These are phyloP conservation scores for Elephantulus edwardii DNA, from an alignment of 2,113 vertebrate genomes.

Conservation along the genomic window DNA sequence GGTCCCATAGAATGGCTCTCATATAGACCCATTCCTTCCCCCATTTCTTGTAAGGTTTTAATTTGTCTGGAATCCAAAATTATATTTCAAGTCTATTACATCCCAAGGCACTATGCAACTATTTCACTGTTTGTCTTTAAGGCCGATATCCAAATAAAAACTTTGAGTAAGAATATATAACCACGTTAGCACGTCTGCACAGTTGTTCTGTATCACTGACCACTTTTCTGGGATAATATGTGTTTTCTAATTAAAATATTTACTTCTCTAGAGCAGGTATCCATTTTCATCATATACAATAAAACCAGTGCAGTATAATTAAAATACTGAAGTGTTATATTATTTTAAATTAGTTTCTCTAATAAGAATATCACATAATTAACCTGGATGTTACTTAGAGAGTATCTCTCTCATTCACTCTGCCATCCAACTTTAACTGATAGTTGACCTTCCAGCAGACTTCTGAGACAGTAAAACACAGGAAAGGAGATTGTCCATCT, in stretches of 20 bases:
- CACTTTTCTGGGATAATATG: background rate
- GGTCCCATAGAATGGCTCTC: background rate
- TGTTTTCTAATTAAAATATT: background rate
- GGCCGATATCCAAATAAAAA: background rate
- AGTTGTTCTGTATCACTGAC: background rate
- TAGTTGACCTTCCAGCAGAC: no score
- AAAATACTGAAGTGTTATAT: background rate
- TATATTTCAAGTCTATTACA: background rate
- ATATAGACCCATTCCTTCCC: background rate
- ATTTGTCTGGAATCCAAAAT: background rate
- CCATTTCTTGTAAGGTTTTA: background rate
- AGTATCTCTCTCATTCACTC: background rate
- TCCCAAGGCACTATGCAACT: background rate
- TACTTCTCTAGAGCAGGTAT: background rate
- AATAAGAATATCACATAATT: background rate
- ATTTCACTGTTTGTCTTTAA: background rate
- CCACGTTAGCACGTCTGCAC: background rate
- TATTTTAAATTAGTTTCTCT: background rate
- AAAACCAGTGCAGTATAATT: background rate
- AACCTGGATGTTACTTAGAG: background rate
- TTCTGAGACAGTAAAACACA: no score
- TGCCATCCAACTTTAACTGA: no score
- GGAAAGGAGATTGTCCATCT: no score
- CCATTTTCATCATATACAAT: background rate
- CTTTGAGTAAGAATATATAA: background rate